Evolutionary conservation across 1,140 invertebrate genomes (phyloP), one percentile per base, ranked within the genome.

Genomic region (Rhyacophila brunnea): DNA sequence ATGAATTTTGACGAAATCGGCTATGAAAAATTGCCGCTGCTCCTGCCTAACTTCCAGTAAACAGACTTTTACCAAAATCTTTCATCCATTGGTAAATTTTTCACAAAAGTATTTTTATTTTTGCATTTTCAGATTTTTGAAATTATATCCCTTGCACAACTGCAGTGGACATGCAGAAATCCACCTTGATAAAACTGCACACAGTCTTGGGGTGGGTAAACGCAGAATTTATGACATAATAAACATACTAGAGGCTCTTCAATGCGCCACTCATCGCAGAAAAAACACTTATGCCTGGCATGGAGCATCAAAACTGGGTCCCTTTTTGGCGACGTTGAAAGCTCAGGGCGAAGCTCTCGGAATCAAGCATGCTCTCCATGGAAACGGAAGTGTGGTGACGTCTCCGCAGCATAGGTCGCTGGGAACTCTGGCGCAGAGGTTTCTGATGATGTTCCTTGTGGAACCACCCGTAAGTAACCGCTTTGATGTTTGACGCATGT

Each of bases 221-320:
- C 70, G 87, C 43, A 78, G 87, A 68, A 86, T 90, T 70, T 90
- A 90, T 75, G 87, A 90, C 67, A 90, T 90, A 56, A 86, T 90
- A 32, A 90, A 89, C 75, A 86, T 90, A 45, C 70, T 89, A 45
- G 87, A 89, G 69, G 86, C 87, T 68, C 80, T 89, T 64, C 82
- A 87, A 67, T 86, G 87, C 74, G 83, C 87, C 18, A 82, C 82
- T 9, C 79, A 84, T 62, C 79, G 80, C 65, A 76, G 79, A 32
- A 85, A 84, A 68, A 83, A 85, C 68, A 80, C 79, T 35, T 85
- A 85, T 65, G 67, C 78, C 7, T 85, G 83, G 83, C 80, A 80
- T 72, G 83, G 82, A 47, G 74, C 71, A 11, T 66, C 74, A 65
- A 71, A 75, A 66, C 62, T 80, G 53, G 72, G 79, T 65, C 69